These are phyloP conservation scores for Cyclina sinensis DNA, from an alignment of 1,140 invertebrate genomes.

Conservation along the genomic window DNA sequence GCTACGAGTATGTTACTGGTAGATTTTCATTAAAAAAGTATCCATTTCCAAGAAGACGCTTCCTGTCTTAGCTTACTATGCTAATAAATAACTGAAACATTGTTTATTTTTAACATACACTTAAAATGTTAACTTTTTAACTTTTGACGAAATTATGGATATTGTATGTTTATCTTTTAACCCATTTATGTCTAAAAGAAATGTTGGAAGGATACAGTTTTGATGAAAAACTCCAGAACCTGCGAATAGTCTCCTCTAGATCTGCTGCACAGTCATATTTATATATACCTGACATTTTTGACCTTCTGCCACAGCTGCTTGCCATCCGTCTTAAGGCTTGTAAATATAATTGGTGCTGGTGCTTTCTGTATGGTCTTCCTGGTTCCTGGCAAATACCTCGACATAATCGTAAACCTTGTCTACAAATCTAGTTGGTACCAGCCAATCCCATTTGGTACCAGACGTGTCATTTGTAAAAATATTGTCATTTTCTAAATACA, in stretches of 20 bases:
- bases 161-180: background rate
- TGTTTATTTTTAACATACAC: too few relatives aligned
- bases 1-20: background rate
- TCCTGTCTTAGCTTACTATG: too few relatives aligned
- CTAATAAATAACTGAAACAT: too few relatives aligned
- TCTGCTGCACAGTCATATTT: too few relatives aligned
- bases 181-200: background rate
- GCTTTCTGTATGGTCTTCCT: background rate
- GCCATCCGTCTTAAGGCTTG: background rate
- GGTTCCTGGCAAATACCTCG: background rate
- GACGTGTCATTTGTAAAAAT: background rate
- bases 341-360: background rate
- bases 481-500: background rate
- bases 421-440: background rate
- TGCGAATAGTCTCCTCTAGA: background rate
- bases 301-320: background rate
- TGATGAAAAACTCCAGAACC: background rate
- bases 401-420: background rate
- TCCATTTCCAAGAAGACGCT: background rate
- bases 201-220: background rate
- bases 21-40: background rate
- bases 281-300: constrained; percentile 18
- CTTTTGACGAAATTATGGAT: too few relatives aligned
- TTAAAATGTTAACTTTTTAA: too few relatives aligned
- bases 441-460: background rate